Evolutionary conservation across 1,140 invertebrate species (phyloP).

Genomic region (Ips nitidus): DNA sequence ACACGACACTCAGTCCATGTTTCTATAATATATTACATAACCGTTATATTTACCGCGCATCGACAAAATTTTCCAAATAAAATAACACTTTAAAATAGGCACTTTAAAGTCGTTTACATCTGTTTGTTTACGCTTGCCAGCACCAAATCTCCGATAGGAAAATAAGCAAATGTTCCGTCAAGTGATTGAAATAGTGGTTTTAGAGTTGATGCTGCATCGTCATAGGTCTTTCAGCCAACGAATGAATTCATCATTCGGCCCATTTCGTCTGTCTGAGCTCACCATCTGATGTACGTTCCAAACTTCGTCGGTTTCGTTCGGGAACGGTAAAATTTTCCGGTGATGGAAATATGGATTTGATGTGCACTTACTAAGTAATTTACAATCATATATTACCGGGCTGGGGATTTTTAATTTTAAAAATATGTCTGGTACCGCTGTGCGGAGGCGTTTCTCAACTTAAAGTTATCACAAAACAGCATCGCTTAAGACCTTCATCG

Average conservation of each 20-base stretch:
- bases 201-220: slow-evolving; percentile 16
- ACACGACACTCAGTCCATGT: too few species aligned
- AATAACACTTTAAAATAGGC: slow-evolving; percentile 22
- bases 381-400: neutral
- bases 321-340: slow-evolving; percentile 10
- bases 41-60: neutral
- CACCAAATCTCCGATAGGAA: slow-evolving; percentile 22
- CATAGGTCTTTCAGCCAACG: slow-evolving; percentile 33
- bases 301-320: slow-evolving; percentile 12
- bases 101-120: slow-evolving; percentile 26
- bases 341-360: slow-evolving; percentile 16
- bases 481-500: too few species aligned
- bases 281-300: slow-evolving; percentile 21
- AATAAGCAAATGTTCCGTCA: slow-evolving; percentile 27
- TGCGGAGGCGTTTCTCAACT: too few species aligned
- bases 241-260: slow-evolving; percentile 36
- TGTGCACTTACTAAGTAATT: neutral
- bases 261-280: slow-evolving; percentile 28
- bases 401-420: neutral
- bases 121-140: slow-evolving; percentile 27
- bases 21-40: neutral
- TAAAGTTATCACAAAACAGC: too few species aligned
- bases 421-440: too few species aligned
- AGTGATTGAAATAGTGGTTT: slow-evolving; percentile 28
- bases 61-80: slow-evolving; percentile 9